phyloP scores from a whole-genome alignment of 2,113 vertebrate species.

The Gorilla gorilla region DNA sequence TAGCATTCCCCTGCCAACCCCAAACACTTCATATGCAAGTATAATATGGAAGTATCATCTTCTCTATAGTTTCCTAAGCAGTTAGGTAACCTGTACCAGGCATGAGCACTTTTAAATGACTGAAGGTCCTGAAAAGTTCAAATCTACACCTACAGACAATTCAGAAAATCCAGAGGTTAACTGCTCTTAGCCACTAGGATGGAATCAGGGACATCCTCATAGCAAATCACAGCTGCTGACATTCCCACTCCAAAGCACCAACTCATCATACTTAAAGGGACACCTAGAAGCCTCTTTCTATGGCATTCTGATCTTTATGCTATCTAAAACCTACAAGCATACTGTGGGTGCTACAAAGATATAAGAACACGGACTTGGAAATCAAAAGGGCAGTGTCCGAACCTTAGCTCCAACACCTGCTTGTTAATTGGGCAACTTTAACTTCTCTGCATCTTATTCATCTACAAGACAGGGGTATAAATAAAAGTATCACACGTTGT shows the following conservation, averaged over 20 bases:
- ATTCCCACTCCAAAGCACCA: background rate
- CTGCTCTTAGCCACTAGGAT: background rate
- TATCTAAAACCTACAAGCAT: background rate
- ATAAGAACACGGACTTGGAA: background rate
- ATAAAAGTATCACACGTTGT: background rate
- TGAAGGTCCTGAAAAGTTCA: background rate
- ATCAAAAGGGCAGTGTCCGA: background rate
- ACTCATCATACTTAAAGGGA: background rate
- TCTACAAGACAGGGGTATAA: background rate
- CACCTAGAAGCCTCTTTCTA: background rate
- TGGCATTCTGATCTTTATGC: background rate
- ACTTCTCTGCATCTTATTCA: background rate
- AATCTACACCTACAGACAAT: background rate
- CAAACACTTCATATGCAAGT: background rate
- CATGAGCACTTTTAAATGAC: background rate
- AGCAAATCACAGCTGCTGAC: background rate
- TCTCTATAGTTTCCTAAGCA: background rate
- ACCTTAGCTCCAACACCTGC: background rate
- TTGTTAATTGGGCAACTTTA: background rate
- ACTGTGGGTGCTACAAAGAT: background rate
- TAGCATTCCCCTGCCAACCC: too few relatives aligned
- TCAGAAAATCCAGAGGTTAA: background rate
- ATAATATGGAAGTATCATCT: background rate
- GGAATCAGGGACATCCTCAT: too few relatives aligned
- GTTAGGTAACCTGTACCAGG: background rate